Evolutionary conservation across 2,888 invertebrate genomes (phyloP), one percentile per base, ranked within the genome.

Genomic region (Dysmachus trigonus): DNA sequence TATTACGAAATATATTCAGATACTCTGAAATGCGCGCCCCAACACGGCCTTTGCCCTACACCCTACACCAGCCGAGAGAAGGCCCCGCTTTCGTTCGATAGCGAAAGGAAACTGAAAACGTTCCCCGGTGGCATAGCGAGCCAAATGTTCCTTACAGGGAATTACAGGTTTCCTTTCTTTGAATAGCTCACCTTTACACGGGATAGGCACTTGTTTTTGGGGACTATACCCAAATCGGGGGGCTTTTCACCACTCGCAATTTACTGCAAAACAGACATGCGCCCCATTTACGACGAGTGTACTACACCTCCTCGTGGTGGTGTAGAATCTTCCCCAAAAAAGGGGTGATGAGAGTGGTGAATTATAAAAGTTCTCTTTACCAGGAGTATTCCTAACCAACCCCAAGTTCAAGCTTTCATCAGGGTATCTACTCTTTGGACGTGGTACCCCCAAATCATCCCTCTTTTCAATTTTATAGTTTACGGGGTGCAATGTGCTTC

Each of bases 51-150:
- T 3, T 47, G 47, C 47, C 47, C 47, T 15, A 7, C 10, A 15
- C 6, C n/a, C n/a, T n/a, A n/a, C n/a, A n/a, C n/a, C 47, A n/a
- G 6, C 47, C 47, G 1, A n/a, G 47, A n/a, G n/a, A n/a, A n/a
- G n/a, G 30, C 33, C 33, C 85, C 76, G 27, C 76, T 77, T 62
- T 77, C 77, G 53, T 31, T 27, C 27, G 38, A 18, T 30, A 33
- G n/a, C 76, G 85, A 85, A 85, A 85, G 85, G 76, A 77, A 53
- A 85, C 85, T 85, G 62, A 85, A 53, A n/a, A 85, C 35, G 35
- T 33, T 53, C 33, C 62, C 62, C 62, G 27, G 62, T 62, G 31
- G 35, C 33, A 22, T 51, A 22, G 62, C 35, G 22, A 53, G 62
- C 18, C 38, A 53, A 76, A 38, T 53, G 76, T 38, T 76, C 31